Evolutionary conservation across 2,797 vertebrate species (phyloP).

Genomic region (Tiaroga cobitis): DNA sequence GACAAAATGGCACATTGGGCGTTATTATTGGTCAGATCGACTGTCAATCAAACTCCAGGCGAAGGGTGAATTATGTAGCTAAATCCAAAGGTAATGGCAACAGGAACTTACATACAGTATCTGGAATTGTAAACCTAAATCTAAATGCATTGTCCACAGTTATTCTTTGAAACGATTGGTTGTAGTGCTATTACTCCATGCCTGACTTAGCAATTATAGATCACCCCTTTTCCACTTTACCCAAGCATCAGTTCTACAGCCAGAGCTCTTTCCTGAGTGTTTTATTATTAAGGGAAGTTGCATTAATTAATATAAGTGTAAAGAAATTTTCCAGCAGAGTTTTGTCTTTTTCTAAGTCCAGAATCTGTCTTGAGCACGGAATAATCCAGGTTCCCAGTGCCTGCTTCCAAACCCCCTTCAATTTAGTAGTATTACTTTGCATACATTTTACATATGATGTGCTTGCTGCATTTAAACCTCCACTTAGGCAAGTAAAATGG

Average conservation of each 20-base stretch:
- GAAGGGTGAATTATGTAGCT: background rate
- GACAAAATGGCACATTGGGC: background rate
- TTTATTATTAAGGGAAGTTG: background rate
- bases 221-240: background rate
- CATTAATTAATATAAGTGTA: constrained; percentile 2
- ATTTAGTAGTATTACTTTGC: constrained; percentile 69
- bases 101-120: background rate
- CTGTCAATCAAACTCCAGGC: background rate
- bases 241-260: background rate
- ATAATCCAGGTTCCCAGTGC: constrained; percentile 46
- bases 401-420: constrained; percentile 64
- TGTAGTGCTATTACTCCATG: background rate
- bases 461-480: constrained; percentile 64
- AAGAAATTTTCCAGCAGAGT: background rate
- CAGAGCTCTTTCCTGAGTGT: constrained; percentile 2
- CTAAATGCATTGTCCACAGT: background rate
- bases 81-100: background rate
- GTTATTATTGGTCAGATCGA: background rate
- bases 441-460: constrained; percentile 63
- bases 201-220: background rate
- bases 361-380: background rate
- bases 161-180: background rate
- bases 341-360: constrained; percentile 20
- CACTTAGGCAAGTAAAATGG: constrained; percentile 56
- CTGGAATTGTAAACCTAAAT: background rate